phyloP scores from a whole-genome alignment of 2,888 invertebrate genomes.

The Athripsodes cinereus region DNA sequence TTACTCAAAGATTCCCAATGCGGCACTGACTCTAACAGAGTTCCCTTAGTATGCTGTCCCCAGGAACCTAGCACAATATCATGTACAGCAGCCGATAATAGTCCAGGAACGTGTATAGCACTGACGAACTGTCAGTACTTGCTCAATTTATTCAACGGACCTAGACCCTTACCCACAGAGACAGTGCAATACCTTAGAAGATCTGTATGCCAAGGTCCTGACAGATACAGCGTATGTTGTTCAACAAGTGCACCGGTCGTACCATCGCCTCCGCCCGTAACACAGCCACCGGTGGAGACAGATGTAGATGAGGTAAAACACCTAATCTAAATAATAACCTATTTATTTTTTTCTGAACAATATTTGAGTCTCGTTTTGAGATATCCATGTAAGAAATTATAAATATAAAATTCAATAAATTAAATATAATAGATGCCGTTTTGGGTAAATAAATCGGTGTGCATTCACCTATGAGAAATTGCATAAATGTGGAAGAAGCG shows the following conservation, averaged over 20 bases:
- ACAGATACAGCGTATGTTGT: slow-evolving; percentile 38
- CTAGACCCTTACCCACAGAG: slow-evolving; percentile 15
- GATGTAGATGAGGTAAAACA: background rate
- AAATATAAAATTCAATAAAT: no score
- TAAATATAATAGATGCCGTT: no score
- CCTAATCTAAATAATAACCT: no score
- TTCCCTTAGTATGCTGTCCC: slow-evolving; percentile 31
- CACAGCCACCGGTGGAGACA: background rate
- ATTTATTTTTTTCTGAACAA: no score
- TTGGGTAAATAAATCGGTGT: no score
- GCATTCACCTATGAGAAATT: no score
- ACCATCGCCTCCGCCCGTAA: background rate
- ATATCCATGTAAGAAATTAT: no score
- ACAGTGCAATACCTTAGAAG: slow-evolving; percentile 22
- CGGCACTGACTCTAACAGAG: slow-evolving; percentile 1
- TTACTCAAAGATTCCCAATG: slow-evolving; percentile 18
- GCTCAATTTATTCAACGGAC: slow-evolving; percentile 29
- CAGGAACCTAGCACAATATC: background rate
- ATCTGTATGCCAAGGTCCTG: slow-evolving; percentile 32
- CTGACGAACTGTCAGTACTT: slow-evolving; percentile 25
- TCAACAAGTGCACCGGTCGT: slow-evolving; percentile 9
- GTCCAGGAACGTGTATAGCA: slow-evolving; percentile 13
- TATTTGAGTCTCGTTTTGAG: no score
- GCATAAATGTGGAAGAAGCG: no score
- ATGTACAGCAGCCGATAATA: slow-evolving; percentile 18